Evolutionary conservation across 2,888 invertebrate species (phyloP), one percentile per base, ranked within the genome.

Genomic region (Hanleya hanleyi): DNA sequence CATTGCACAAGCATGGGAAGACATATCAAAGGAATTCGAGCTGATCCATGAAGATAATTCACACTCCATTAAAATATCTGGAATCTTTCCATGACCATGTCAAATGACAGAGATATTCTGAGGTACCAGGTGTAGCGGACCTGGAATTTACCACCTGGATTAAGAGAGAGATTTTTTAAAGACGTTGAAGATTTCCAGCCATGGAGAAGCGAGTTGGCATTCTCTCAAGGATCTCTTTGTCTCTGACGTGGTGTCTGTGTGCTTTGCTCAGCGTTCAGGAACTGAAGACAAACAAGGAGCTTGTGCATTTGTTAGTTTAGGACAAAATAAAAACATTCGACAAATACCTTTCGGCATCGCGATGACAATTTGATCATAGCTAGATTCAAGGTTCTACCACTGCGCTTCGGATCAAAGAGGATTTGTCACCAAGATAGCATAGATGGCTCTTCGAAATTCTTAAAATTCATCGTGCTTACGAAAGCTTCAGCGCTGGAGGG

Each of bases 241-340:
- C 22, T 64, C 64, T 35, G 64, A 64, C 64, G 26, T 64, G 64
- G 1, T 5, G 9, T 18, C 3, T 18, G 64, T 26, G 37, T 18
- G 35, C 35, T 9, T 35, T 2, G 35, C 64, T 64, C 64, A 35
- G 32, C 32, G 29, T 32, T 15, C 22, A 22, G 15, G 57, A 22
- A 64, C 38, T 18, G 38, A 64, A 26, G 26, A 35, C 64, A 64
- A 64, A 64, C 38, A 64, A n/a, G 9, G 35, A 64, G 35, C 64
- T 64, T 64, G 64, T 35, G 64, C 64, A 37, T 64, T 64, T 64
- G 64, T 64, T 64, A 29, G 36, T 37, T 37, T 37, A 64, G 64
- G 64, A 36, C 18, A 37, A 64, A 64, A 64, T 37, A 35, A 64
- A 64, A 64, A 64, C 64, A 64, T 64, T 36, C n/a, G 64, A 64